Conservation (phyloP, 2,113 vertebrate genomes). For the Anoplopoma fimbria region DNA sequence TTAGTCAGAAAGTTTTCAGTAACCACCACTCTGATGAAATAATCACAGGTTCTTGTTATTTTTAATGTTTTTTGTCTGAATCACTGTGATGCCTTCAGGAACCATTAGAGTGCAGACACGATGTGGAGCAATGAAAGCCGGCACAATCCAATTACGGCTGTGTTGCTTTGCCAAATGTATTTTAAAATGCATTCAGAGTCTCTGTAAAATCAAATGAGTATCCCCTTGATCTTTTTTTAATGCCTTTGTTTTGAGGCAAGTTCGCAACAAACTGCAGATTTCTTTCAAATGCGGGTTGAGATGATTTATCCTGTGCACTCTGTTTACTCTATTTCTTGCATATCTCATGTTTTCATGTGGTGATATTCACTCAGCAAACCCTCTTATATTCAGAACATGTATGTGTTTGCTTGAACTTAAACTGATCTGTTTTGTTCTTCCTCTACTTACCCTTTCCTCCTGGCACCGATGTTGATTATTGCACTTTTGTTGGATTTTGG, state of each 20-base stretch:
- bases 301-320: neutral
- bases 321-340: neutral
- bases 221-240: constrained; percentile 16
- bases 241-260: constrained; percentile 19
- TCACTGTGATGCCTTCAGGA: constrained; percentile 35
- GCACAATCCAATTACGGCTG: constrained; percentile 48
- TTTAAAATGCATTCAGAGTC: constrained; percentile 37
- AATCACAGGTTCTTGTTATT: constrained; percentile 10
- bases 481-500: constrained; percentile 77
- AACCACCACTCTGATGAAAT: neutral
- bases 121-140: constrained; percentile 6
- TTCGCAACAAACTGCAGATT: constrained; percentile 1
- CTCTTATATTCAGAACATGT: neutral
- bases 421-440: neutral
- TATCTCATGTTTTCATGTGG: neutral
- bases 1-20: neutral
- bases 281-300: constrained; percentile 4
- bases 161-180: constrained; percentile 37
- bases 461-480: constrained; percentile 75
- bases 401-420: neutral
- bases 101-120: constrained; percentile 14
- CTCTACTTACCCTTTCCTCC: constrained; percentile 87
- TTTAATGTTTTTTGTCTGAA: constrained; percentile 10
- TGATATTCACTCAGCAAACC: neutral
- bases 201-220: constrained; percentile 40